These are phyloP conservation scores for Tribolium madens DNA, from an alignment of 1,140 invertebrate genomes.

Conservation along the genomic window DNA sequence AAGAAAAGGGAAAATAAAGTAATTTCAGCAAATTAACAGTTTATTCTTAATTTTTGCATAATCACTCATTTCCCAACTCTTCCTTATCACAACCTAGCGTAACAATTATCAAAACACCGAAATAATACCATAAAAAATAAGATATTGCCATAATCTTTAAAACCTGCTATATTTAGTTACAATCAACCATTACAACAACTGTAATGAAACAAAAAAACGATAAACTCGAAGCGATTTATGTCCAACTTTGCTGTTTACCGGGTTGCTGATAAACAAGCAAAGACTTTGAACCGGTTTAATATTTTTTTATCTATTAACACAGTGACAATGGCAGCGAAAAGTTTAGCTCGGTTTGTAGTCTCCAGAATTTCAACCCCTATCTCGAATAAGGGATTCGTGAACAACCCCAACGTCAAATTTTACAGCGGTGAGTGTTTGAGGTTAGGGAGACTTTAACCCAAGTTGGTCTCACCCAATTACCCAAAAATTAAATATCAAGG, in stretches of 20 bases:
- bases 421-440: conserved; percentile 31
- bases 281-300: conserved; percentile 34
- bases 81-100: neutral
- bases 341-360: conserved; percentile 15
- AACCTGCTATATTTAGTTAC: neutral
- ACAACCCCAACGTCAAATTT: neutral
- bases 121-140: neutral
- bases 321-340: conserved; percentile 22
- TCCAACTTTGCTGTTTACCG: conserved; percentile 3
- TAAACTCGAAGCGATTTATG: neutral
- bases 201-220: neutral
- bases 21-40: too few relatives aligned
- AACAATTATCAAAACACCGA: neutral
- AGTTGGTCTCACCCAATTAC: neutral
- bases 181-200: neutral
- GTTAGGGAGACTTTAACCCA: neutral
- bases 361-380: neutral
- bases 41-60: too few relatives aligned
- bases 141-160: neutral
- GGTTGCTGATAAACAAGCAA: neutral
- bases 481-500: neutral
- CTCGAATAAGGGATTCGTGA: neutral
- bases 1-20: too few relatives aligned
- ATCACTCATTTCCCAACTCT: neutral
- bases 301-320: neutral